Evolutionary conservation across 2,113 vertebrate species (phyloP), one percentile per base, ranked within the genome.

Genomic region (Mastomys coucha): DNA sequence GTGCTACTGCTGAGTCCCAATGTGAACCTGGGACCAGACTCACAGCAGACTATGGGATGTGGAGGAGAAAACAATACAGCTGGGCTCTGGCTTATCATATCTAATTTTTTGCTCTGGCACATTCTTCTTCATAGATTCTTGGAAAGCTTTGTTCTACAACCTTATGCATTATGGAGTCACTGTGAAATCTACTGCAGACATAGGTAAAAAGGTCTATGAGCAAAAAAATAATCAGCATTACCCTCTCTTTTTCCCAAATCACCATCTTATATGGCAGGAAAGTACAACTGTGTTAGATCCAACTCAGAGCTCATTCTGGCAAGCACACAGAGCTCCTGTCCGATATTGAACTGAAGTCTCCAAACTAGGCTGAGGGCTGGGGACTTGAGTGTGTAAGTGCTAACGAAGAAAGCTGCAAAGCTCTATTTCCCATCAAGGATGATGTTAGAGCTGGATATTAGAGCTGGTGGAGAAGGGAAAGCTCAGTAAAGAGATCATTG

Each of bases 351-450:
- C 1, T 9, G 33, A 63, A 65, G 8, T 28, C 0, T 1, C 22
- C 28, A 31, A 33, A 11, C 16, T 24, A 26, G 22, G 49, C 12
- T 51, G 33, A 51, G 24, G 1, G 12, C 1, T 26, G 8, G 7
- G 36, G 39, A 60, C 31, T 4, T 8, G 3, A 2, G 6, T 81
- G 13, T 19, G 3, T 12, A 4, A 82, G 36, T 16, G 53, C 20
- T 1, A 17, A 3, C 19, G 4, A 0, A n/a, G 31, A 36, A 65
- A 7, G 2, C 16, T 36, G 5, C 0, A 2, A 78, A 22, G 13
- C 12, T 9, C 84, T 75, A 33, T 2, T 33, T 84, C 14, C 16
- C 31, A 19, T 72, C 70, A 56, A 3, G 28, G 31, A 45, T 11
- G 42, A 26, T 9, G 17, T 7, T 17, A 42, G 36, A 42, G 3